phyloP scores from a whole-genome alignment of 2,888 invertebrate genomes.

The Melikaiella ostensackeni region DNA sequence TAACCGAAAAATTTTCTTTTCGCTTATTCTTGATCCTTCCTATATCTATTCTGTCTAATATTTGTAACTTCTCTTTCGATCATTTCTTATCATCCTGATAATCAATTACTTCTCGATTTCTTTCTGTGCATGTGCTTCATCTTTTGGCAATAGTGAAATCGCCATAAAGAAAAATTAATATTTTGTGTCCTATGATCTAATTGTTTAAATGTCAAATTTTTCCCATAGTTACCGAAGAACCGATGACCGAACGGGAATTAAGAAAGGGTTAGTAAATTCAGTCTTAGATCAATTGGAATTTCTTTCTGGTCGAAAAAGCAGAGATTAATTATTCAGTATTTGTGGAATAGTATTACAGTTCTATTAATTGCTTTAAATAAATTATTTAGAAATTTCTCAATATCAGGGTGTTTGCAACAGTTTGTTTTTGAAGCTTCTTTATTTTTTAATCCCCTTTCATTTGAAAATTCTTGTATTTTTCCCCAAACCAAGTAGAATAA shows the following conservation, averaged over 20 bases:
- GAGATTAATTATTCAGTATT: not conserved
- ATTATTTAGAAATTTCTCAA: not conserved
- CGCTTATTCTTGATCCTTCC: not conserved
- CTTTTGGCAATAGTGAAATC: conserved; percentile 6
- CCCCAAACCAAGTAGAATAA: too few species aligned
- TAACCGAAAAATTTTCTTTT: not conserved
- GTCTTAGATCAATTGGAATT: not conserved
- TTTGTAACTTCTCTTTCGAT: not conserved
- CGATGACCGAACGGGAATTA: conserved; percentile 71
- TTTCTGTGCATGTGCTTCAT: not conserved
- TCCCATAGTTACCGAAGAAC: conserved; percentile 65
- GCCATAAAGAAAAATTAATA: not conserved
- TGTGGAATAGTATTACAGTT: not conserved
- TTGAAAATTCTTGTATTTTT: too few species aligned
- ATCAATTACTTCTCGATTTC: not conserved
- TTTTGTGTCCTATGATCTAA: not conserved
- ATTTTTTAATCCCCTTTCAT: too few species aligned
- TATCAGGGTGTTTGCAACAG: not conserved
- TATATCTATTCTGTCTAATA: not conserved
- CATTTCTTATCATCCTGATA: not conserved
- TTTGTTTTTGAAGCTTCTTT: too few species aligned
- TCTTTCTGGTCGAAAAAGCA: conserved; percentile 3
- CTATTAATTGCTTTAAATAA: too few species aligned
- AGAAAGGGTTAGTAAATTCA: conserved; percentile 71
- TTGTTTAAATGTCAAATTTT: conserved; percentile 48